phyloP scores from a whole-genome alignment of 2,888 invertebrate species.

The Rhodophaea formosa region DNA sequence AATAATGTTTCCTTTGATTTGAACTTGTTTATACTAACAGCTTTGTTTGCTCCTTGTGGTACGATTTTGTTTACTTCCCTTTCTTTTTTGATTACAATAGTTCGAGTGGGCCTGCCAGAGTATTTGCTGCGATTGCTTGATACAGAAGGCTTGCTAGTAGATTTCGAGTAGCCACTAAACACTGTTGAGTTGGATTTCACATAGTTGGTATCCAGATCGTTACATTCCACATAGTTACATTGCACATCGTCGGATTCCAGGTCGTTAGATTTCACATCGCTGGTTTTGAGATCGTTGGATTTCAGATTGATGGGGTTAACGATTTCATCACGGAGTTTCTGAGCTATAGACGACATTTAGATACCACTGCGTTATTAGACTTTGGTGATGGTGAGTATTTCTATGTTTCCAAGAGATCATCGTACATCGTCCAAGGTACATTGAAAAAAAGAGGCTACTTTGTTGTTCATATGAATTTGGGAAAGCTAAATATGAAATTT shows the following conservation, averaged over 20 bases:
- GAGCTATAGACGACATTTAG: constrained; percentile 54
- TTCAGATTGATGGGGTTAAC: constrained; percentile 39
- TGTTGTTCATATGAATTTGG: background rate
- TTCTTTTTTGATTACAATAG: constrained; percentile 43
- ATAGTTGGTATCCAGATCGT: background rate
- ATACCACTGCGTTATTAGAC: background rate
- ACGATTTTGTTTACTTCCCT: constrained; percentile 39
- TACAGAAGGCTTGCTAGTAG: background rate
- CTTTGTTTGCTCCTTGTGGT: constrained; percentile 28
- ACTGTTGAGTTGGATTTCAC: constrained; percentile 32
- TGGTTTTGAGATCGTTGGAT: too few species aligned
- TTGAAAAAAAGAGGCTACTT: background rate
- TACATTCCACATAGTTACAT: too few species aligned
- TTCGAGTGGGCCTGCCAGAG: constrained; percentile 34
- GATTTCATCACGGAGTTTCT: constrained; percentile 53
- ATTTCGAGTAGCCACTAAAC: constrained; percentile 14
- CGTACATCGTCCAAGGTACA: background rate
- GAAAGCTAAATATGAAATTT: background rate
- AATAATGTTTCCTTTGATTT: constrained; percentile 39
- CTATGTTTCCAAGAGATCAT: background rate
- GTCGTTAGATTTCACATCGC: too few species aligned
- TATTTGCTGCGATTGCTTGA: constrained; percentile 21
- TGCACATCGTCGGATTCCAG: too few species aligned
- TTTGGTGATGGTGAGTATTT: background rate
- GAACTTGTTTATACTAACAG: constrained; percentile 31